Conservation (phyloP, 1,140 invertebrate species). For the Papilio aristodemus region DNA sequence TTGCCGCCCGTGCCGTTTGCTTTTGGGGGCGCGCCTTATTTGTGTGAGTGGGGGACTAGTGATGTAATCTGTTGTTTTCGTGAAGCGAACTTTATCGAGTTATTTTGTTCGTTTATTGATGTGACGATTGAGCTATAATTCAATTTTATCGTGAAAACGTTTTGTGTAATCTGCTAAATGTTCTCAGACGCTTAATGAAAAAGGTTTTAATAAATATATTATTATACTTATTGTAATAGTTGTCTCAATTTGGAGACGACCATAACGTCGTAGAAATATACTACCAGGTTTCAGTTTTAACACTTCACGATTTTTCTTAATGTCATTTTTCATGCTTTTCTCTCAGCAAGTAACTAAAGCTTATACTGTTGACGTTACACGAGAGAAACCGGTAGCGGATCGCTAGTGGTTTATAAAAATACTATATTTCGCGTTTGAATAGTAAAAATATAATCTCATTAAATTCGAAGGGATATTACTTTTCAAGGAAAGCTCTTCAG, state of each 20-base stretch:
- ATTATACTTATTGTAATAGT: too few relatives aligned
- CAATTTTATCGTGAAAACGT: neutral
- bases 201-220: too few relatives aligned
- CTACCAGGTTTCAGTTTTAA: too few relatives aligned
- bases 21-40: slow-evolving; percentile 24
- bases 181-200: neutral
- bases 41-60: slow-evolving; percentile 20
- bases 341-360: too few relatives aligned
- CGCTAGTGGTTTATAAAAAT: too few relatives aligned
- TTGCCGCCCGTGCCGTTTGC: slow-evolving; percentile 36
- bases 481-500: neutral
- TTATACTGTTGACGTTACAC: too few relatives aligned
- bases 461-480: slow-evolving; percentile 1
- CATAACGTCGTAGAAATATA: too few relatives aligned
- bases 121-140: neutral
- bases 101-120: slow-evolving; percentile 1
- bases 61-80: slow-evolving; percentile 21
- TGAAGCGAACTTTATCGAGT: slow-evolving; percentile 9
- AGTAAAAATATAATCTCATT: neutral
- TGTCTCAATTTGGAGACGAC: too few relatives aligned
- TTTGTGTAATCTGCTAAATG: neutral
- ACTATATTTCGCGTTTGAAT: neutral
- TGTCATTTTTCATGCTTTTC: too few relatives aligned
- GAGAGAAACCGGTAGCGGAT: too few relatives aligned
- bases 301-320: too few relatives aligned